These are phyloP conservation scores for Philonicus albiceps DNA, from an alignment of 2,888 invertebrate genomes.

Conservation along the genomic window DNA sequence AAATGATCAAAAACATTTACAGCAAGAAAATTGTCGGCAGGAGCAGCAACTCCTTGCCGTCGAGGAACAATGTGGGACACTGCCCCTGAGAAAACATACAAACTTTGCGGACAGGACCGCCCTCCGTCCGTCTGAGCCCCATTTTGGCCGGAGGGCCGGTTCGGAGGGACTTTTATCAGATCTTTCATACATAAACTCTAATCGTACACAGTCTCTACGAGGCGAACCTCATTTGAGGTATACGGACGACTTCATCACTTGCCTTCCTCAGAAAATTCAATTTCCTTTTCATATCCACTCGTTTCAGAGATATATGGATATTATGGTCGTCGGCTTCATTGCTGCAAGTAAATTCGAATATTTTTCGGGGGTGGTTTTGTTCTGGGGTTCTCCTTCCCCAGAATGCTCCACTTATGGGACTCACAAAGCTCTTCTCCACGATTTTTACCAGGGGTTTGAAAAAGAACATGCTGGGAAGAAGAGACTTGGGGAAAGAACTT, in stretches of 20 bases:
- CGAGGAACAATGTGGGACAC: not conserved
- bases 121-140: not conserved
- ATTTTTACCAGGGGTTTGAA: not conserved
- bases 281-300: conserved; percentile 30
- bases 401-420: conserved; percentile 1
- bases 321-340: conserved; percentile 32
- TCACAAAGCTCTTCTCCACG: not conserved
- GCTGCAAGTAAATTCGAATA: conserved; percentile 30
- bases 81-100: not conserved
- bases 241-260: conserved; percentile 25
- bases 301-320: conserved; percentile 17
- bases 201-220: conserved; percentile 5
- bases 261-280: conserved; percentile 29
- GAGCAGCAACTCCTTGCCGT: conserved; percentile 1
- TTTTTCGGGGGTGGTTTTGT: conserved; percentile 16
- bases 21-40: not conserved
- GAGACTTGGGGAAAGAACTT: not conserved
- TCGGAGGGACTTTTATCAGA: conserved; percentile 24
- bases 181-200: conserved; percentile 32
- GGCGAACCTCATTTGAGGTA: conserved; percentile 23
- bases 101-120: not conserved
- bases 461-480: not conserved
- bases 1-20: conserved; percentile 31
- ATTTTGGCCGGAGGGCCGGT: not conserved
- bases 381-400: not conserved